Conservation (phyloP, 2,113 vertebrate genomes). For the Pangasianodon hypophthalmus region DNA sequence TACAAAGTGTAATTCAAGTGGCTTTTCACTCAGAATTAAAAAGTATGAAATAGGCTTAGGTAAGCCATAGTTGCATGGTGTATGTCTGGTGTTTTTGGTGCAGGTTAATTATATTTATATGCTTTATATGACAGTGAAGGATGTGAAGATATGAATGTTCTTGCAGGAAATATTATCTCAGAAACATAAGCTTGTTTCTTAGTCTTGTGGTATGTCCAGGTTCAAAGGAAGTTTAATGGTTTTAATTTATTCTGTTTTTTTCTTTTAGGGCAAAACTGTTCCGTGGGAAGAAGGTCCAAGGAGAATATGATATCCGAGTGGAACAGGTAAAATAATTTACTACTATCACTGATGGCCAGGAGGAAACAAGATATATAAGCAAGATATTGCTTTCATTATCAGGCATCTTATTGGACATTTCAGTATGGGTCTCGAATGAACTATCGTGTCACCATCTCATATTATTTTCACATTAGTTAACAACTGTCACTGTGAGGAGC, state of each 20-base stretch:
- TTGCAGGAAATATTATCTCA: background rate
- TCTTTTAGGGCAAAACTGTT: conserved; percentile 89
- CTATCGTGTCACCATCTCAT: background rate
- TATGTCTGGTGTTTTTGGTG: background rate
- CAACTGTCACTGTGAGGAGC: background rate
- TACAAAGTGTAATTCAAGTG: background rate
- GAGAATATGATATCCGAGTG: conserved; percentile 93
- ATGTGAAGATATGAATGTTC: background rate
- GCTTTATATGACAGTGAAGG: background rate
- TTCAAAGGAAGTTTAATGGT: background rate
- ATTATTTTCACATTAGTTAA: background rate
- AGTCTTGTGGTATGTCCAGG: background rate
- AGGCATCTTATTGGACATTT: background rate
- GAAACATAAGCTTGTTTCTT: background rate
- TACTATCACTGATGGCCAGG: background rate
- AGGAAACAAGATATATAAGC: background rate
- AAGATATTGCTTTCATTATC: background rate
- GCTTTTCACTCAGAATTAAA: background rate
- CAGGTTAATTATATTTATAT: background rate
- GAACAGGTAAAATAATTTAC: conserved; percentile 84
- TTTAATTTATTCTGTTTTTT: conserved; percentile 13
- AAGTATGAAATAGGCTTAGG: background rate
- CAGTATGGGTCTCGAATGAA: background rate
- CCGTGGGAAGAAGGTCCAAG: conserved; percentile 92
- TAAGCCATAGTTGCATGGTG: background rate